Evolutionary conservation across 2,888 invertebrate species (phyloP), one percentile per base, ranked within the genome.

Genomic region (Drosophila mettleri): DNA sequence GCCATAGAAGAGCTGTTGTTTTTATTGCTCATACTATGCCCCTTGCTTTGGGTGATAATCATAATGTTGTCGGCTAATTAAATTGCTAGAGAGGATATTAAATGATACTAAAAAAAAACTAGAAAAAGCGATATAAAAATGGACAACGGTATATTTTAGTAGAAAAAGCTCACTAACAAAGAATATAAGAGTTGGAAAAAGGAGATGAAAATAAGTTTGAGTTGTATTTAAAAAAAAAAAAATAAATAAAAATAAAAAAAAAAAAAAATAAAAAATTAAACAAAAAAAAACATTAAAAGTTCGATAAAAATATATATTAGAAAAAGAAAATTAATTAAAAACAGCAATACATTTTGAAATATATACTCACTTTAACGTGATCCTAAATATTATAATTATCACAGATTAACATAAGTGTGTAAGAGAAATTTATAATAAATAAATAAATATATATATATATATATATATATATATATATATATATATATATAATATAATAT

Each of bases 61-160:
- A 84, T 78, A 78, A 84, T 73, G 68, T 59, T 79, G 65, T 65
- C 64, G 31, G 66, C 74, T 78, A 76, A 82, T 84, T 74, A 78
- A 82, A 82, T 67, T 78, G 81, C 70, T 39, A 61, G 20, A 69
- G 31, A 24, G 60, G 57, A 61, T 46, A 73, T 68, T 68, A 34
- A 60, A 54, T 54, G 57, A 68, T 71, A 54, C 54, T 74, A 52
- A 71, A 67, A 58, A 52, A 61, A 16, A 54, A 54, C 31, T 34
- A 54, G 27, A 54, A 54, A 41, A 38, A 54, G 27, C 8, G 6
- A 18, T n/a, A 24, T 52, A 14, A 22, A 14, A 8, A 14, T 18
- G 36, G 12, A 16, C 33, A 53, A 52, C 58, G 34, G 24, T 34
- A 51, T 20, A 18, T 43, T 33, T 49, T 36, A 45, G 18, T n/a